Percentiles rank a stretch among this genome's conserved stretches.
Evolutionary conservation across 2,797 vertebrate species (phyloP).

Genomic region (Sebastes wilsoni): DNA sequence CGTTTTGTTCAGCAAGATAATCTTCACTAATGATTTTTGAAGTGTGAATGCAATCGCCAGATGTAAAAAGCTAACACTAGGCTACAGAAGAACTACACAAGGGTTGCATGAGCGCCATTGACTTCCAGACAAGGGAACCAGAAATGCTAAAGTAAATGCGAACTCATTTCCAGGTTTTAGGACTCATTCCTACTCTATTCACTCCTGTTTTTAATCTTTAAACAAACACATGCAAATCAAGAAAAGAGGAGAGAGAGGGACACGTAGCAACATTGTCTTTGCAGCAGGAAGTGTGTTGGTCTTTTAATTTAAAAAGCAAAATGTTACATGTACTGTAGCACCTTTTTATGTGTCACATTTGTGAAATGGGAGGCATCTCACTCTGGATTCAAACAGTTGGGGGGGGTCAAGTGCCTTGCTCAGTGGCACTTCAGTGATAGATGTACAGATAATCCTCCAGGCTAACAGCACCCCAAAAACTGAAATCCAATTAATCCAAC

Average conservation of each 20-base stretch:
- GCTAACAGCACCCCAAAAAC: background rate
- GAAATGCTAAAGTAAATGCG: too few relatives aligned
- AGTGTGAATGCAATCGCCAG: too few relatives aligned
- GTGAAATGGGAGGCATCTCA: background rate
- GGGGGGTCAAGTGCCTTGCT: slow-evolving; percentile 29
- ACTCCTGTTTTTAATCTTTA: background rate
- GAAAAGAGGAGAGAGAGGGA: background rate
- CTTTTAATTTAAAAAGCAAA: slow-evolving; percentile 5
- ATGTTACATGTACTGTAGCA: slow-evolving; percentile 12
- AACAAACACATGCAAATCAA: background rate
- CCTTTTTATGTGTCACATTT: slow-evolving; percentile 7
- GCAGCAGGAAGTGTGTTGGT: background rate
- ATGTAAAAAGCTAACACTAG: too few relatives aligned
- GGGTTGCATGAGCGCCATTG: too few relatives aligned
- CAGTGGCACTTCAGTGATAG: slow-evolving; percentile 10
- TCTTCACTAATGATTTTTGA: too few relatives aligned
- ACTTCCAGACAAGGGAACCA: too few relatives aligned
- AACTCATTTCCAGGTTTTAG: too few relatives aligned
- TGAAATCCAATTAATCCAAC: background rate
- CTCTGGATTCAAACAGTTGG: background rate
- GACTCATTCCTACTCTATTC: background rate
- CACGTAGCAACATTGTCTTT: background rate
- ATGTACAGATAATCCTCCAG: background rate
- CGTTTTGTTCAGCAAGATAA: too few relatives aligned
- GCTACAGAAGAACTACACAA: too few relatives aligned